A percentile compares a stretch with the other conserved stretches of the same genome.
phyloP scores from a whole-genome alignment of 2,888 invertebrate genomes.

The Rosalia funebris region DNA sequence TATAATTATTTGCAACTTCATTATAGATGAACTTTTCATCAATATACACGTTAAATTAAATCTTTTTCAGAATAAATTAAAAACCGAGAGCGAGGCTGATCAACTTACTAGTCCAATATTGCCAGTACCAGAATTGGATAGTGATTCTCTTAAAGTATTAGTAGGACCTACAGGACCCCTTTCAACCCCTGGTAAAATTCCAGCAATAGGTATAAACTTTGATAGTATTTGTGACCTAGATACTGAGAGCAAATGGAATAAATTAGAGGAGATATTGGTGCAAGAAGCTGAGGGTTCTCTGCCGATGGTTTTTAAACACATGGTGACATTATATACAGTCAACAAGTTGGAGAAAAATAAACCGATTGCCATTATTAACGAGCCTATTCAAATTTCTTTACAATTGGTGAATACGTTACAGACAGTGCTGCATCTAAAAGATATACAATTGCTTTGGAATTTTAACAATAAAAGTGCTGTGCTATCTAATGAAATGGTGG shows the following conservation, averaged over 20 bases:
- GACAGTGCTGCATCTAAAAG: constrained; percentile 75
- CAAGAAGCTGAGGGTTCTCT: constrained; percentile 75
- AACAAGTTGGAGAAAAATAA: constrained; percentile 72
- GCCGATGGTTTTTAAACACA: constrained; percentile 83
- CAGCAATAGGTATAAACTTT: constrained; percentile 67
- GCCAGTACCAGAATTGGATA: constrained; percentile 79
- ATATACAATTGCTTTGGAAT: constrained; percentile 79
- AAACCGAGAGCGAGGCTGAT: constrained; percentile 59
- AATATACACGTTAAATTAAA: too few relatives aligned
- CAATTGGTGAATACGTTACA: constrained; percentile 81
- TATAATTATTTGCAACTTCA: too few relatives aligned
- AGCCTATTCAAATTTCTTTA: constrained; percentile 83
- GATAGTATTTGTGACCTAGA: constrained; percentile 53
- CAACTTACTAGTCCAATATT: constrained; percentile 63
- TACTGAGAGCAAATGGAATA: constrained; percentile 70
- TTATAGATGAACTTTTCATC: too few relatives aligned
- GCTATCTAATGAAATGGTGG: constrained; percentile 56
- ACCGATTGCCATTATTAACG: constrained; percentile 81
- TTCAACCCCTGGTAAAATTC: constrained; percentile 67
- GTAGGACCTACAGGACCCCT: constrained; percentile 71
- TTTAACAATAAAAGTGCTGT: constrained; percentile 66
- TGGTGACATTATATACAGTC: constrained; percentile 77
- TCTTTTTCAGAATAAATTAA: constrained; percentile 56
- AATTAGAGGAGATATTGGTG: constrained; percentile 81
- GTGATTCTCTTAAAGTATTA: constrained; percentile 76